These are phyloP conservation scores for Achroia grisella DNA, from an alignment of 1,140 invertebrate species.

Conservation along the genomic window DNA sequence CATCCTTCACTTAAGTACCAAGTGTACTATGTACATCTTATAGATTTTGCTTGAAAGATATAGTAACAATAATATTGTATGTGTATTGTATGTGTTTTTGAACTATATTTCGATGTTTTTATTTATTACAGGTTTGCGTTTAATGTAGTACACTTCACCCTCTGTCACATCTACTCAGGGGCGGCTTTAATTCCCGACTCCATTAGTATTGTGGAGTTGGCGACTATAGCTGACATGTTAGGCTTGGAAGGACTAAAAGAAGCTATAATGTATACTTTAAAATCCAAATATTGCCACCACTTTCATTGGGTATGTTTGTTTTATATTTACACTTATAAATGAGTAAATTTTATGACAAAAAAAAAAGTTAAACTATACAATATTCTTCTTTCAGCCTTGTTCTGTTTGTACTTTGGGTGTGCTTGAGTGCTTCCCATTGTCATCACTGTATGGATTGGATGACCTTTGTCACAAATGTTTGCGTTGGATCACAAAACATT, in stretches of 20 bases:
- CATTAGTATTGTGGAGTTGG: constrained; percentile 89
- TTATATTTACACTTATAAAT: background rate
- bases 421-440: constrained; percentile 86
- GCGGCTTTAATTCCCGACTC: constrained; percentile 88
- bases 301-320: constrained; percentile 83
- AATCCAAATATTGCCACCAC: constrained; percentile 92
- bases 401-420: constrained; percentile 84
- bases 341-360: background rate
- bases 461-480: constrained; percentile 90
- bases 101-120: constrained; percentile 7
- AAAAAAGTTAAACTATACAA: too few species aligned
- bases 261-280: constrained; percentile 89
- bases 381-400: constrained; percentile 80
- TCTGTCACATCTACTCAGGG: constrained; percentile 95
- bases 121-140: constrained; percentile 81
- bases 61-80: constrained; percentile 3
- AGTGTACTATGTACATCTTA: too few species aligned
- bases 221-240: constrained; percentile 90
- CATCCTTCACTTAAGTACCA: too few species aligned
- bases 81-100: background rate
- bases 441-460: constrained; percentile 88
- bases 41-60: too few species aligned
- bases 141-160: constrained; percentile 88
- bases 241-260: constrained; percentile 92
- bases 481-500: constrained; percentile 89